Conservation (phyloP, 2,888 invertebrate genomes). For the Dichetophora obliterata region DNA sequence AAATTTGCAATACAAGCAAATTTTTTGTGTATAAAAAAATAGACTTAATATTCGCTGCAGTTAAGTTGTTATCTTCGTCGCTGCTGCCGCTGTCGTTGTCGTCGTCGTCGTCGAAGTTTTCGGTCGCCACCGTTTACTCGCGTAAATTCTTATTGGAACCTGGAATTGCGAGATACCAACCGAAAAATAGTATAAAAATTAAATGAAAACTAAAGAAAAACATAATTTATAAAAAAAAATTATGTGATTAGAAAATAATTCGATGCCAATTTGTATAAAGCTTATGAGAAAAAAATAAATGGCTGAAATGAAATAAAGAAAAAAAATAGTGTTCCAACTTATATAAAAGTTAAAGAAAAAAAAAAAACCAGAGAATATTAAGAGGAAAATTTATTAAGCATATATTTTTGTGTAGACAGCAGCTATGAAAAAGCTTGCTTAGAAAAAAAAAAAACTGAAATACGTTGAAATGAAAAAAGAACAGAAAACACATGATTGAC, state of each 20-base stretch:
- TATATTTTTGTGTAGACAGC: too few species aligned
- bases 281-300: not conserved
- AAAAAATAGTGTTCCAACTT: not conserved
- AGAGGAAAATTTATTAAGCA: not conserved
- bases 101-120: not conserved
- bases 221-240: conserved; percentile 6
- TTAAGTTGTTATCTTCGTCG: conserved; percentile 1
- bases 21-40: not conserved
- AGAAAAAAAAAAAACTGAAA: not conserved
- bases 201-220: not conserved
- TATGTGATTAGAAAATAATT: conserved; percentile 17
- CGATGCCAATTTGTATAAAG: not conserved
- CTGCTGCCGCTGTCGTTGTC: not conserved
- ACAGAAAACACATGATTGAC: conserved; percentile 23
- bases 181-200: conserved; percentile 15
- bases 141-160: conserved; percentile 19
- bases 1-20: not conserved
- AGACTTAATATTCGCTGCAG: not conserved
- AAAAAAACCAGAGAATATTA: not conserved
- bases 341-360: not conserved
- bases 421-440: not conserved
- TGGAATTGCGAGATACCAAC: conserved; percentile 33
- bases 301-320: not conserved
- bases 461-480: not conserved
- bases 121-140: not conserved